Evolutionary conservation across 2,797 vertebrate genomes (phyloP).

Genomic region (Hirundo rustica): DNA sequence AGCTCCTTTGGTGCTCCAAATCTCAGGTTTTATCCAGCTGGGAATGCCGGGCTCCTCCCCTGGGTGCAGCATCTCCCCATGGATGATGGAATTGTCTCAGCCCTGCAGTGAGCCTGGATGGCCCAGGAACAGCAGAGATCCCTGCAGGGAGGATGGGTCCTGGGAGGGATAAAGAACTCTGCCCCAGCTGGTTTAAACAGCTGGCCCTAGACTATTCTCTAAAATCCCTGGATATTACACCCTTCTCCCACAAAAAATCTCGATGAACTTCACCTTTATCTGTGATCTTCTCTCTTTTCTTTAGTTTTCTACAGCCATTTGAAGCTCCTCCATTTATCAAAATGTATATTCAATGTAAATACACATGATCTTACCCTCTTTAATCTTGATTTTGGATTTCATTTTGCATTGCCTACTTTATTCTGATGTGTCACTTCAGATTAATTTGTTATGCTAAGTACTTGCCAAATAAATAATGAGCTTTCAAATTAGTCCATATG

Average conservation of each 20-base stretch:
- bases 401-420: conserved; percentile 21
- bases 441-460: conserved; percentile 65
- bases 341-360: not conserved
- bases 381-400: conserved; percentile 40
- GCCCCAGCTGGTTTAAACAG: no score
- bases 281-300: not conserved
- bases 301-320: not conserved
- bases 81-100: no score
- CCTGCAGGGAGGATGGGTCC: no score
- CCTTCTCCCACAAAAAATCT: not conserved
- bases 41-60: no score
- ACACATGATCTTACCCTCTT: not conserved
- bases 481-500: conserved; percentile 46
- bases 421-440: conserved; percentile 46
- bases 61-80: no score
- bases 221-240: not conserved
- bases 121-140: no score
- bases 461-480: conserved; percentile 66
- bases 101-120: no score
- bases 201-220: not conserved
- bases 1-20: no score
- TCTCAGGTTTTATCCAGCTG: no score
- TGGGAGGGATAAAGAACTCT: no score
- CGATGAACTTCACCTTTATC: not conserved
- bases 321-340: not conserved